Evolutionary conservation across 2,888 invertebrate species (phyloP), one percentile per base, ranked within the genome.

Genomic region (Ceriagrion tenellum): DNA sequence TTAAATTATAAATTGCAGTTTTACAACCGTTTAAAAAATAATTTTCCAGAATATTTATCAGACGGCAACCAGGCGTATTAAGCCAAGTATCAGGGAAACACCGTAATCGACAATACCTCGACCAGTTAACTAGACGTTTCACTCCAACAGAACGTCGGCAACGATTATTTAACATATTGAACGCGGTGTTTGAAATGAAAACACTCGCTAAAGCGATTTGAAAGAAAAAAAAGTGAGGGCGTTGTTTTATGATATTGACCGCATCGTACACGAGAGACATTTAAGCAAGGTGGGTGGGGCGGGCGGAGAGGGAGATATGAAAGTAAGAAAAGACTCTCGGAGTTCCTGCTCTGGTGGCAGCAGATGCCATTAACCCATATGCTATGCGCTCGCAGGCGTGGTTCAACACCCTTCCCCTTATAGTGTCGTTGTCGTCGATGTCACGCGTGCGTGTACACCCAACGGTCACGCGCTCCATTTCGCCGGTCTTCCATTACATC

Each of bases 351-450:
- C 47, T 47, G 47, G 69, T 93, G 47, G 93, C 40, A 74, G 69
- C 47, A 26, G 69, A 93, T 69, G 69, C 93, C 93, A 93, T 93
- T 93, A 93, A 93, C 93, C 93, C 93, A 93, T 26, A 93, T 93
- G 93, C 69, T 26, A 47, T 63, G 47, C 74, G 81, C 74, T 69
- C 1, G 47, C 16, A 59, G 59, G 59, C 59, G 59, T 47, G 47
- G 93, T 20, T 93, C 47, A 69, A 93, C 93, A 93, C 93, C 74
- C 18, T 55, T 47, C 3, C 23, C 47, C 47, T 40, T 20, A 20
- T 59, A 69, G 81, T 81, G 81, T 35, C 35, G 81, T 35, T 35
- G 89, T 26, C 89, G 88, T 89, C 47, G 47, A 4, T 8, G 47
- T 47, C 47, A 4, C 47, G 13, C n/a, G 40, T 69, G 93, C 69